A percentile compares a stretch with the other conserved stretches of the same genome.
These are phyloP conservation scores for Glaucopsyche alexis DNA, from an alignment of 2,888 invertebrate genomes.

Conservation along the genomic window DNA sequence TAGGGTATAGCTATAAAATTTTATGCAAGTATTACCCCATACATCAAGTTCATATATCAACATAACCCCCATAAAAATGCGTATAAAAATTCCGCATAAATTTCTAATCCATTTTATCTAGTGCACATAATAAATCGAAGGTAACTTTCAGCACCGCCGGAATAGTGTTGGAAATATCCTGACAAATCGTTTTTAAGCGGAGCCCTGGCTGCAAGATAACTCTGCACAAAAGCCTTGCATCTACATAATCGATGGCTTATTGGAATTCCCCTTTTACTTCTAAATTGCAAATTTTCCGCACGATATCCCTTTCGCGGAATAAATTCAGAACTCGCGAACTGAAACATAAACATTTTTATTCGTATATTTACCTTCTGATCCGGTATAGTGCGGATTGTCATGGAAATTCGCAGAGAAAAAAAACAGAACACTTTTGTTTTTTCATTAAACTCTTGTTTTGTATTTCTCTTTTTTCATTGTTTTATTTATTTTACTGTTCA, in stretches of 20 bases:
- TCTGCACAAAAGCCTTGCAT: constrained; percentile 73
- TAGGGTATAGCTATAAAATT: background rate
- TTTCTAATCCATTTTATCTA: constrained; percentile 24
- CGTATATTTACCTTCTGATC: constrained; percentile 41
- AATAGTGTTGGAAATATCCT: constrained; percentile 59
- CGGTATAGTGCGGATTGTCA: background rate
- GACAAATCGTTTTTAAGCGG: constrained; percentile 68
- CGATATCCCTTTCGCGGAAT: constrained; percentile 72
- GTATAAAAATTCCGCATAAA: background rate
- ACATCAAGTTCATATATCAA: constrained; percentile 7
- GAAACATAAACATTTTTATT: constrained; percentile 63
- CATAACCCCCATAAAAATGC: constrained; percentile 9
- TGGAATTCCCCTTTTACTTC: constrained; percentile 77
- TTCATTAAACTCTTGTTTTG: constrained; percentile 3
- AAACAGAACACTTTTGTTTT: constrained; percentile 30
- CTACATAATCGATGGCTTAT: constrained; percentile 79
- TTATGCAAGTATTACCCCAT: constrained; percentile 2
- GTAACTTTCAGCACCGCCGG: constrained; percentile 47
- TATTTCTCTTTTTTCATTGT: background rate
- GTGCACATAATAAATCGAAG: constrained; percentile 43
- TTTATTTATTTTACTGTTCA: background rate
- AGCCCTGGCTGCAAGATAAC: constrained; percentile 71
- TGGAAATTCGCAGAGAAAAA: background rate
- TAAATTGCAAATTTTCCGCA: constrained; percentile 80
- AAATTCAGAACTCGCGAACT: constrained; percentile 71